A percentile compares a stretch with the other conserved stretches of the same genome.
Evolutionary conservation across 2,888 invertebrate genomes (phyloP).

Genomic region (Parasteatoda lunata): DNA sequence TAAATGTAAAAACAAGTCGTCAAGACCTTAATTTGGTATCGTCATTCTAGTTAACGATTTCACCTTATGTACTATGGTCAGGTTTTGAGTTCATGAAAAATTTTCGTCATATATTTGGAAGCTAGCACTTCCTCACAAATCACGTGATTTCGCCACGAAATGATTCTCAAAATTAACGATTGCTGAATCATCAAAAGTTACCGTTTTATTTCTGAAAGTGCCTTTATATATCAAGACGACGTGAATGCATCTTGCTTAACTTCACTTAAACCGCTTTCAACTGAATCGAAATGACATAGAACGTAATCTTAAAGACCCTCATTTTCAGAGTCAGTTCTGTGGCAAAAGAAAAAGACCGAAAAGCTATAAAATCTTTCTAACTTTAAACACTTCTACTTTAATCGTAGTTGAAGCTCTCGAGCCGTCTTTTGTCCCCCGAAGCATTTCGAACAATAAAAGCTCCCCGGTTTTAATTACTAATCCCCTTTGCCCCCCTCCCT

Average conservation of each 20-base stretch:
- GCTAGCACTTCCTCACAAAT: no score
- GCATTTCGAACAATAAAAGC: constrained; percentile 56
- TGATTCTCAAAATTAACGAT: no score
- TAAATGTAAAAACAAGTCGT: no score
- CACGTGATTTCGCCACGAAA: no score
- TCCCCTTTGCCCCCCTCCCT: not conserved
- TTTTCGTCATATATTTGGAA: no score
- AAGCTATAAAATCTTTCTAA: constrained; percentile 16
- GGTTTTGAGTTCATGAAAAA: no score
- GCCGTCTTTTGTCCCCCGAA: constrained; percentile 29
- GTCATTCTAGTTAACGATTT: no score
- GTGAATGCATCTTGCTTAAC: not conserved
- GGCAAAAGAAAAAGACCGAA: constrained; percentile 1
- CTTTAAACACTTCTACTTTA: constrained; percentile 44
- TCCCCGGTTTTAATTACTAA: constrained; percentile 41
- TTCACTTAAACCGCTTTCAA: not conserved
- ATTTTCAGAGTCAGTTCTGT: constrained; percentile 1
- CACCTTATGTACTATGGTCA: no score
- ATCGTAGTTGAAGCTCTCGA: not conserved
- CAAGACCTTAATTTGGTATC: no score
- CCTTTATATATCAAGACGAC: no score
- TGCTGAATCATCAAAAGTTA: no score
- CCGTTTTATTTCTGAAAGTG: no score
- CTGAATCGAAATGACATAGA: not conserved
- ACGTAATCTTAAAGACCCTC: not conserved